phyloP scores from a whole-genome alignment of 2,113 vertebrate species.

The Onychorhynchus coronatus region DNA sequence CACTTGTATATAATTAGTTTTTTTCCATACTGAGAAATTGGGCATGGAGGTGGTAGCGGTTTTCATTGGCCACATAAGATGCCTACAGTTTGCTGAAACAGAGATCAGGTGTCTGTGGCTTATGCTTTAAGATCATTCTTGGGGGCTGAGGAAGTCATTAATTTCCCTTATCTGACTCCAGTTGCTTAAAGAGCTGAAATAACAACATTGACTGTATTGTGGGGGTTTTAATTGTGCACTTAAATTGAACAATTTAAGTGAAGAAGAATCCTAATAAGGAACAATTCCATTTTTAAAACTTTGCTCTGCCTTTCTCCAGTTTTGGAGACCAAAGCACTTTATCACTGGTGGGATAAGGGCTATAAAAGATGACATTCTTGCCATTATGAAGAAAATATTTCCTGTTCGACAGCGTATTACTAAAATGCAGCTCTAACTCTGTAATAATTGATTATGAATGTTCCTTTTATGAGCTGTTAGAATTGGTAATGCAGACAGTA shows the following conservation, averaged over 20 bases:
- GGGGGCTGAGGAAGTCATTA: neutral
- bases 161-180: neutral
- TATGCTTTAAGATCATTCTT: neutral
- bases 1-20: neutral
- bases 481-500: neutral
- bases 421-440: constrained; percentile 13
- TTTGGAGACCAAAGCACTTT: neutral
- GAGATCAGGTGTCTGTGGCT: neutral
- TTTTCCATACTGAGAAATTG: neutral
- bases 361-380: constrained; percentile 9
- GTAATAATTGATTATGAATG: constrained; percentile 44
- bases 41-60: neutral
- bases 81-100: neutral
- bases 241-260: neutral
- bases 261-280: neutral
- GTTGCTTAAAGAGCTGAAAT: neutral
- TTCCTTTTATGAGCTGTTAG: constrained; percentile 30
- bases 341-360: neutral
- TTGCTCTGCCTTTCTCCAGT: neutral
- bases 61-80: neutral
- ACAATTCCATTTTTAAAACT: neutral
- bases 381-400: constrained; percentile 19
- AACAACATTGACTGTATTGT: neutral
- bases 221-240: neutral
- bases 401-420: constrained; percentile 16